A percentile compares a stretch with the other conserved stretches of the same genome.
Evolutionary conservation across 2,888 invertebrate species (phyloP).

Genomic region (Dynastes tityus): DNA sequence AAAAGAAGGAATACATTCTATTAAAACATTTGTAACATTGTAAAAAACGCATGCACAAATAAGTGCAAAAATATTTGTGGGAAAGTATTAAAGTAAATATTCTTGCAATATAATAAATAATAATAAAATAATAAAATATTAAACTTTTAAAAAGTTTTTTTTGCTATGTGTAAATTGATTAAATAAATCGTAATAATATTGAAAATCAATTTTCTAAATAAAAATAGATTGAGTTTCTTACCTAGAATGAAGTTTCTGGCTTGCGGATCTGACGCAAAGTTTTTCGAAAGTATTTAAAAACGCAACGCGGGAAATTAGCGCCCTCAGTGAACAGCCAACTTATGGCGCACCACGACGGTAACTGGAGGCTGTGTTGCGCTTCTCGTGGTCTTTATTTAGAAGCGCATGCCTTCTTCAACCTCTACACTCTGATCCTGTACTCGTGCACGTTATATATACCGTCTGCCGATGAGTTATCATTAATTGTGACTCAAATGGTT

Average conservation of each 20-base stretch:
- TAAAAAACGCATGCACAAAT: too few species aligned
- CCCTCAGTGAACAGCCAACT: conserved; percentile 17
- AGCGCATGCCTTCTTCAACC: conserved; percentile 64
- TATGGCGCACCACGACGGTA: conserved; percentile 58
- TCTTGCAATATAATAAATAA: too few species aligned
- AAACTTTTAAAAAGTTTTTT: neutral
- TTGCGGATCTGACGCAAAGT: neutral
- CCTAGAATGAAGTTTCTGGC: conserved; percentile 1
- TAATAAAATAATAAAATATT: too few species aligned
- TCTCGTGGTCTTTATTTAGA: conserved; percentile 59
- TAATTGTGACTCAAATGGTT: conserved; percentile 65
- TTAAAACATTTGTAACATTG: too few species aligned
- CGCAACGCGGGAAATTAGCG: neutral
- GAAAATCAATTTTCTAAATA: neutral
- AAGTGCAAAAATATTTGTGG: too few species aligned
- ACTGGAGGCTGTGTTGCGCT: conserved; percentile 67
- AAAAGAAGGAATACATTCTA: too few species aligned
- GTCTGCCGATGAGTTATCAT: conserved; percentile 64
- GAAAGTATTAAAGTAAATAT: too few species aligned
- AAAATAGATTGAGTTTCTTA: neutral
- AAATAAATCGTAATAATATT: neutral
- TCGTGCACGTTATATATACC: conserved; percentile 61
- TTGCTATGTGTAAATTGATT: neutral
- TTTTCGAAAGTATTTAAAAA: neutral
- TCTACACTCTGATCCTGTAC: conserved; percentile 59